phyloP scores from a whole-genome alignment of 2,113 vertebrate species.

The Aythya baeri region DNA sequence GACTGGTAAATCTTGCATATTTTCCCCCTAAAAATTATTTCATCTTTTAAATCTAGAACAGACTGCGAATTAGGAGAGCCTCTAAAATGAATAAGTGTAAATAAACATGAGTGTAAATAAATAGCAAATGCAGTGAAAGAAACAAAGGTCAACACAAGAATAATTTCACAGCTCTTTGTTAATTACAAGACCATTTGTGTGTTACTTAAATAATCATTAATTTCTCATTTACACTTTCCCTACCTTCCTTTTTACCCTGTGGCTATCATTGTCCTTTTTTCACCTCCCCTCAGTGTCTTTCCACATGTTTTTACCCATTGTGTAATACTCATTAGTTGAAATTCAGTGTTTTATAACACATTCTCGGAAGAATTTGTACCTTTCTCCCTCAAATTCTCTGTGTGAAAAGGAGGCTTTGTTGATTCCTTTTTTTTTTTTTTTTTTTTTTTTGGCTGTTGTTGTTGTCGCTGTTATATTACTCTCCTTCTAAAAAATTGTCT shows the following conservation, averaged over 20 bases:
- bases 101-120: conserved; percentile 83
- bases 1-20: neutral
- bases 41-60: neutral
- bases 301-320: conserved; percentile 74
- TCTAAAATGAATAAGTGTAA: conserved; percentile 76
- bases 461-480: neutral
- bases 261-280: conserved; percentile 83
- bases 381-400: neutral
- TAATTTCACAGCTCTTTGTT: conserved; percentile 86
- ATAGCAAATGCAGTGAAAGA: conserved; percentile 78
- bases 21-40: neutral
- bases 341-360: conserved; percentile 68
- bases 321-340: conserved; percentile 74
- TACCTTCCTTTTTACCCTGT: conserved; percentile 81
- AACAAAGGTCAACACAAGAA: conserved; percentile 85
- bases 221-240: conserved; percentile 85
- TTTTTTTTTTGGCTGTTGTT: neutral
- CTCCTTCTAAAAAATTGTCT: neutral
- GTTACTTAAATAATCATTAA: conserved; percentile 88
- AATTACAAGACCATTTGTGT: conserved; percentile 87
- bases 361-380: conserved; percentile 24
- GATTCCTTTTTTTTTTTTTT: neutral
- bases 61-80: conserved; percentile 18
- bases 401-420: neutral
- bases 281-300: conserved; percentile 79